These are phyloP conservation scores for Hyaena hyaena DNA, from an alignment of 2,113 vertebrate species.

Conservation along the genomic window DNA sequence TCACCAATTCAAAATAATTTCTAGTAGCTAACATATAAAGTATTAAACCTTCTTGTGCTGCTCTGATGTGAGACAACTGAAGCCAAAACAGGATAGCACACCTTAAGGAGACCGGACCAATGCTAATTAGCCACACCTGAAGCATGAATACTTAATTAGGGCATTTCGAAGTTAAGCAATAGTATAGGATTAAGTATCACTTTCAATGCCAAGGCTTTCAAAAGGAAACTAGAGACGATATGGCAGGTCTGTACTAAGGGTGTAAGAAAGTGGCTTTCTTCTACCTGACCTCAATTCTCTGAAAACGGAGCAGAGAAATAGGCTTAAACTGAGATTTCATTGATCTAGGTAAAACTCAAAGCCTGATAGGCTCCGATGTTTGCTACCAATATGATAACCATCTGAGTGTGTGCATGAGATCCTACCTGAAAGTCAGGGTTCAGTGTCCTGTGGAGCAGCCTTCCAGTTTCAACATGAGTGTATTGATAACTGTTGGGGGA, in stretches of 20 bases:
- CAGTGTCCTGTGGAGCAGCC: not conserved
- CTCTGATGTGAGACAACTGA: slow-evolving; percentile 23
- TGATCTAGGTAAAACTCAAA: not conserved
- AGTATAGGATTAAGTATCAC: slow-evolving; percentile 44
- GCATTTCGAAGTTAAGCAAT: slow-evolving; percentile 55
- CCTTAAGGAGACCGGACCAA: slow-evolving; percentile 50
- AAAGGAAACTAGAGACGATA: slow-evolving; percentile 34
- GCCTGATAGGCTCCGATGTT: not conserved
- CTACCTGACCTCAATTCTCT: not conserved
- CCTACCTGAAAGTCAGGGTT: not conserved
- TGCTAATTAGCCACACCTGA: slow-evolving; percentile 60
- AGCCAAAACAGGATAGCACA: slow-evolving; percentile 58
- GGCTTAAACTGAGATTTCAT: slow-evolving; percentile 8
- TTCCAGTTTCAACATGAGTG: not conserved
- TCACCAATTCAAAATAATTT: slow-evolving; percentile 52
- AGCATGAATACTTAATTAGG: slow-evolving; percentile 62
- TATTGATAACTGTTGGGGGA: not conserved
- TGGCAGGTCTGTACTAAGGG: not conserved
- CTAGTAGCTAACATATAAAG: slow-evolving; percentile 27
- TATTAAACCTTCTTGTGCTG: slow-evolving; percentile 38
- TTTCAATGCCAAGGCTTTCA: not conserved
- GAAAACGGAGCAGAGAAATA: not conserved
- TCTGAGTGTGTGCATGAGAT: not conserved
- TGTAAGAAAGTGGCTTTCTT: not conserved
- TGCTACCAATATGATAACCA: not conserved